phyloP scores from a whole-genome alignment of 2,888 invertebrate genomes.

The Andrena fulva region DNA sequence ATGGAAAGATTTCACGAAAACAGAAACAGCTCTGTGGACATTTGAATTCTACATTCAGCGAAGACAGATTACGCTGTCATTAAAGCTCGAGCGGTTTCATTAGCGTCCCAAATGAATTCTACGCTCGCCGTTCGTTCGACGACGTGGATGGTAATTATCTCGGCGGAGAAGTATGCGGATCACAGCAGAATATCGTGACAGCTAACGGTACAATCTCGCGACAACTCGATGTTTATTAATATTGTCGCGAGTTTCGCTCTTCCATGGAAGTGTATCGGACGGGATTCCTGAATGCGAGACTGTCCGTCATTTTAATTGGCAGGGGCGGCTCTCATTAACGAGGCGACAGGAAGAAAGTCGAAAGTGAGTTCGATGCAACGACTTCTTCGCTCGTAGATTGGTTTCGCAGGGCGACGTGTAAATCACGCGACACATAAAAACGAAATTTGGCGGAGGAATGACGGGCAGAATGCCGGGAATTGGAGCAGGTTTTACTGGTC shows the following conservation, averaged over 20 bases:
- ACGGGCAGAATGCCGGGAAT: not conserved
- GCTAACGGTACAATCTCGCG: slow-evolving; percentile 53
- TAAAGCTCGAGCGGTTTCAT: slow-evolving; percentile 15
- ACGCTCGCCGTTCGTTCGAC: slow-evolving; percentile 9
- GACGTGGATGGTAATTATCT: slow-evolving; percentile 41
- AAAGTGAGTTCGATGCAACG: not conserved
- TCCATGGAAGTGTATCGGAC: slow-evolving; percentile 35
- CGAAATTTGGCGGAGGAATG: too few relatives aligned
- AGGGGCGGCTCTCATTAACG: slow-evolving; percentile 2
- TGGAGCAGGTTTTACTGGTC: not conserved
- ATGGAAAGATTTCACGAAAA: too few relatives aligned
- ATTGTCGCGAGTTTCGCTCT: slow-evolving; percentile 32
- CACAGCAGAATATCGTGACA: slow-evolving; percentile 47
- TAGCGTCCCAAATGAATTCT: slow-evolving; percentile 10
- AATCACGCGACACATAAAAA: too few relatives aligned
- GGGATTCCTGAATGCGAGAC: slow-evolving; percentile 43
- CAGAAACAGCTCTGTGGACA: too few relatives aligned
- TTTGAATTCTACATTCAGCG: too few relatives aligned
- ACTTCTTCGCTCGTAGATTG: not conserved
- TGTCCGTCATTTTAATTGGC: slow-evolving; percentile 4
- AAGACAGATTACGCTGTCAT: too few relatives aligned
- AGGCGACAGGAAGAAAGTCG: slow-evolving; percentile 4
- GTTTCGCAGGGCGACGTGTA: not conserved
- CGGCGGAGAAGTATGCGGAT: slow-evolving; percentile 45
- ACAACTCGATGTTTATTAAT: slow-evolving; percentile 53